Evolutionary conservation across 35 echinoderm and acorn worm genomes (phyloP).

Genomic region (Anneissia japonica): DNA sequence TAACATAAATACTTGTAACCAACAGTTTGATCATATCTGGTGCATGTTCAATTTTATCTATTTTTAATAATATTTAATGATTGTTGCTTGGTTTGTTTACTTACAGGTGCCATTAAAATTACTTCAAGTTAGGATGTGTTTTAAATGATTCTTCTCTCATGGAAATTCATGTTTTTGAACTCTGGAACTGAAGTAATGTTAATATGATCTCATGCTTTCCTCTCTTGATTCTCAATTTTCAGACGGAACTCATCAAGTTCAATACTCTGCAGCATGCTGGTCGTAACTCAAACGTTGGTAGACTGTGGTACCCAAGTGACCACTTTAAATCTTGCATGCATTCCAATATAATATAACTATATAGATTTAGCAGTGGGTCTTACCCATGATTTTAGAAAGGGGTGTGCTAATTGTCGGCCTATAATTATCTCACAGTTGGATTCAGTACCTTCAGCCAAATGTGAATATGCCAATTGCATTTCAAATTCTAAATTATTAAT

Average conservation of each 20-base stretch:
- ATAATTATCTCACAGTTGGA: too few species aligned
- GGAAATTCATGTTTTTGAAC: background rate
- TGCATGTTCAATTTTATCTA: too few species aligned
- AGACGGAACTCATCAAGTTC: background rate
- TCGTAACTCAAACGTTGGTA: background rate
- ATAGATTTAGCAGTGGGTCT: too few species aligned
- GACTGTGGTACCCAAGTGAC: background rate
- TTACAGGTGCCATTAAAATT: background rate
- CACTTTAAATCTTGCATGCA: background rate
- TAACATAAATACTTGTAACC: too few species aligned
- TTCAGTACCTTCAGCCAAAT: too few species aligned
- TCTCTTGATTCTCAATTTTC: background rate
- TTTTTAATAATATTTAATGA: background rate
- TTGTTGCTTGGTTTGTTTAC: background rate
- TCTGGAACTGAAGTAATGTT: too few species aligned
- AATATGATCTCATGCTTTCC: background rate
- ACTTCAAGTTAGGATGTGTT: background rate
- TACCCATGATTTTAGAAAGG: too few species aligned
- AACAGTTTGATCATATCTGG: too few species aligned
- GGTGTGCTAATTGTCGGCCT: too few species aligned
- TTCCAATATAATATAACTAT: too few species aligned
- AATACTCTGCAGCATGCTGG: background rate
- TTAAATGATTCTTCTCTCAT: background rate
- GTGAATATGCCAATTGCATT: too few species aligned
- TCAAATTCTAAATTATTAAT: too few species aligned